phyloP scores from a whole-genome alignment of 2,888 invertebrate species.

The Bursaphelenchus okinawaensis region DNA sequence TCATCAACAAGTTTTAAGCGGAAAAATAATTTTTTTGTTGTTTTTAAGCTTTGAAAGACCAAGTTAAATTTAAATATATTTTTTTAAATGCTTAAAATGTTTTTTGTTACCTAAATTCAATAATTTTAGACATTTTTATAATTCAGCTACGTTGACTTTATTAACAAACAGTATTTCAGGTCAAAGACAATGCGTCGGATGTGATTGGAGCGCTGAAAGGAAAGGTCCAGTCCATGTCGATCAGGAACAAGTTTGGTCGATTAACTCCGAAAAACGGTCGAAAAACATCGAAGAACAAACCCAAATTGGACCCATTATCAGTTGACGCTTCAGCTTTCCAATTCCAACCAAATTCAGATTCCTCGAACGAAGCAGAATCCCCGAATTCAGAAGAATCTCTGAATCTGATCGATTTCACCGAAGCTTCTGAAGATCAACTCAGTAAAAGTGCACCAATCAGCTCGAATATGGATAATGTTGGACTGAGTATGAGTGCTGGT shows the following conservation, averaged over 20 bases:
- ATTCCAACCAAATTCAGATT: slow-evolving; percentile 10
- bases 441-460: neutral
- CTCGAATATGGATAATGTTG: neutral
- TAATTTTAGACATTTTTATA: too few species aligned
- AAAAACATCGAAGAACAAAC: slow-evolving; percentile 7
- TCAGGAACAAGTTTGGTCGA: slow-evolving; percentile 24
- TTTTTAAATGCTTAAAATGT: too few species aligned
- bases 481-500: neutral
- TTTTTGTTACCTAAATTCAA: too few species aligned
- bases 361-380: neutral
- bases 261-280: slow-evolving; percentile 28
- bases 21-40: too few species aligned
- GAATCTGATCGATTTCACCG: neutral
- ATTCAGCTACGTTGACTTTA: too few species aligned
- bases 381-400: neutral
- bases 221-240: slow-evolving; percentile 32
- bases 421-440: neutral
- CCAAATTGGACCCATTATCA: slow-evolving; percentile 15
- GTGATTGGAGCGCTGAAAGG: slow-evolving; percentile 33
- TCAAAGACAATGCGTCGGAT: slow-evolving; percentile 33
- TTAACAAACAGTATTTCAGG: slow-evolving; percentile 23
- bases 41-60: too few species aligned
- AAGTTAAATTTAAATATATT: too few species aligned
- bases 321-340: slow-evolving; percentile 25
- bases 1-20: too few species aligned